Percentiles rank a stretch among this genome's conserved stretches.
phyloP scores from a whole-genome alignment of 2,888 invertebrate species.

The Acholoe squamosa region DNA sequence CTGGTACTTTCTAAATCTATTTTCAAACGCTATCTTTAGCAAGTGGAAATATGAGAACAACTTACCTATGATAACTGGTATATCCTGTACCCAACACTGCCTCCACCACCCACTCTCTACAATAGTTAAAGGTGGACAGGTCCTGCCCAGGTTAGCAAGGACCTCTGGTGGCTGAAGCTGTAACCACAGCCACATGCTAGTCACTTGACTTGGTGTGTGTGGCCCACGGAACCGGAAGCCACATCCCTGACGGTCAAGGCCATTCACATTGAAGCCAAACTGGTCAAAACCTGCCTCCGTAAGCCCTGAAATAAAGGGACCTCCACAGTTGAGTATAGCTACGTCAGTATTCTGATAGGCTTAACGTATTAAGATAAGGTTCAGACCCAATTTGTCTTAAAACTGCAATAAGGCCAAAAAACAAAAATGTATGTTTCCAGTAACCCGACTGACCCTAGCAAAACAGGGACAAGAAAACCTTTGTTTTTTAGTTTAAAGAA shows the following conservation, averaged over 20 bases:
- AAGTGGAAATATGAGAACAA: too few species aligned
- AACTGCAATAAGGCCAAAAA: too few species aligned
- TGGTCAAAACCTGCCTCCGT: constrained; percentile 79
- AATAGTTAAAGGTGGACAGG: constrained; percentile 7
- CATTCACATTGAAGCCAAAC: constrained; percentile 79
- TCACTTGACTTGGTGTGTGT: background rate
- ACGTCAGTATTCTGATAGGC: too few species aligned
- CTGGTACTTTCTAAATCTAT: too few species aligned
- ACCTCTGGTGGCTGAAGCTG: constrained; percentile 9
- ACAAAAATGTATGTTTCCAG: too few species aligned
- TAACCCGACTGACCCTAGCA: too few species aligned
- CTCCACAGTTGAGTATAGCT: too few species aligned
- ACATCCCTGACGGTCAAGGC: constrained; percentile 76
- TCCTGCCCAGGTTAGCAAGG: constrained; percentile 44
- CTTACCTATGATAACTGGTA: constrained; percentile 29
- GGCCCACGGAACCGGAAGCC: constrained; percentile 79
- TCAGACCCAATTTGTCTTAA: too few species aligned
- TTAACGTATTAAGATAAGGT: too few species aligned
- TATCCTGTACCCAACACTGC: constrained; percentile 43
- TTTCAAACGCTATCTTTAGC: too few species aligned
- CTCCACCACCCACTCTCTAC: constrained; percentile 13
- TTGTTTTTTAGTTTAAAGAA: too few species aligned
- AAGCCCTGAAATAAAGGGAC: constrained; percentile 68
- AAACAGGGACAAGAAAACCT: too few species aligned
- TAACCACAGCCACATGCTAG: background rate